These are phyloP conservation scores for Andinoacara biseriatus DNA, from an alignment of 2,113 vertebrate genomes.

Conservation along the genomic window DNA sequence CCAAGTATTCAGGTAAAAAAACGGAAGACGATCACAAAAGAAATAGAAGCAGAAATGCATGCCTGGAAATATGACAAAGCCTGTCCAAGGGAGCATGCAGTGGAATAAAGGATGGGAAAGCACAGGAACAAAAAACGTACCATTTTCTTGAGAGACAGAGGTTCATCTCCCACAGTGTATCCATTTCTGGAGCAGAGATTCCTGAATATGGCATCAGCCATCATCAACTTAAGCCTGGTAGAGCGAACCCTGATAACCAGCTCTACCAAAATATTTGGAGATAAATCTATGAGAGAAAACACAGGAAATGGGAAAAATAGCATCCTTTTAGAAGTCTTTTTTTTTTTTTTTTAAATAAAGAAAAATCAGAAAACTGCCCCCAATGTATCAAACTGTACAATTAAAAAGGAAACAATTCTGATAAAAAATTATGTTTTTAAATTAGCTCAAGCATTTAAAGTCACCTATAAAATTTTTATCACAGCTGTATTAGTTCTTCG, in stretches of 20 bases:
- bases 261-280: conserved; percentile 74
- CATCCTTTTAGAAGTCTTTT: neutral
- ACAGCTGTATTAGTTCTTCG: neutral
- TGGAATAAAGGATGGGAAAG: neutral
- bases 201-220: conserved; percentile 88
- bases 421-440: neutral
- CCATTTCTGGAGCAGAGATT: conserved; percentile 82
- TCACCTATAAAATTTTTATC: neutral
- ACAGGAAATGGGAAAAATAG: neutral
- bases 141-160: conserved; percentile 89
- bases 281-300: conserved; percentile 80
- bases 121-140: conserved; percentile 38
- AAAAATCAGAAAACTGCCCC: neutral
- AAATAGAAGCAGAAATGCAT: neutral
- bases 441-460: neutral
- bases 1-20: neutral
- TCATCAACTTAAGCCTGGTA: conserved; percentile 86
- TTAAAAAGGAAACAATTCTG: neutral
- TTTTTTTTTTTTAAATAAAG: neutral
- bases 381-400: neutral
- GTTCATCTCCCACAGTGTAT: conserved; percentile 73
- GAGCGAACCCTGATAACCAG: conserved; percentile 86
- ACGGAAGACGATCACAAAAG: neutral
- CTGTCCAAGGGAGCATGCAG: neutral
- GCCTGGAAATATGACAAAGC: neutral